These are phyloP conservation scores for Tinea semifulvella DNA, from an alignment of 2,888 invertebrate genomes.

Conservation along the genomic window DNA sequence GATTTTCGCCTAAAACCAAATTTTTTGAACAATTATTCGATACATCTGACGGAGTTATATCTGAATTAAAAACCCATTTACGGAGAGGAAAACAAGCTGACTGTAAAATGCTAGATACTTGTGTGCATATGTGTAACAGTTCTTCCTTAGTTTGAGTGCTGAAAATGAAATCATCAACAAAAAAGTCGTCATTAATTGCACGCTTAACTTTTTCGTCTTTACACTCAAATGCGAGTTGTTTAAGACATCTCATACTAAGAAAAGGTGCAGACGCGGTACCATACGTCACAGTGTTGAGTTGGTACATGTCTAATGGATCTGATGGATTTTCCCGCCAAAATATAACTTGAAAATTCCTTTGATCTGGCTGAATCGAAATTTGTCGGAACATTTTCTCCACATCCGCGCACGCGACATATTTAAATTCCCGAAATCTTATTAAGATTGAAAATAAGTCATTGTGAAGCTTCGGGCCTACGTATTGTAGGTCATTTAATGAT, in stretches of 20 bases:
- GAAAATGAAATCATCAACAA: conserved; percentile 24
- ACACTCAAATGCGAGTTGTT: conserved; percentile 27
- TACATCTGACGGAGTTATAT: neutral
- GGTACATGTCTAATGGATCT: conserved; percentile 22
- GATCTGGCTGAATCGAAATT: conserved; percentile 22
- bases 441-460: conserved; percentile 26
- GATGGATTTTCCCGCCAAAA: conserved; percentile 26
- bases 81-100: conserved; percentile 21
- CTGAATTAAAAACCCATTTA: conserved; percentile 22
- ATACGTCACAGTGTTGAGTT: conserved; percentile 25
- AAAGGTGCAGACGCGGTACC: conserved; percentile 28
- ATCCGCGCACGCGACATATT: conserved; percentile 25
- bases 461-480: conserved; percentile 23
- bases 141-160: conserved; percentile 17
- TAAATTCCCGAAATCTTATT: conserved; percentile 22
- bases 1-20: conserved; percentile 19
- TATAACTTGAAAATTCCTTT: conserved; percentile 27
- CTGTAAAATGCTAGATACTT: conserved; percentile 15
- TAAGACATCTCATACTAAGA: conserved; percentile 25
- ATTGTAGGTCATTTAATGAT: conserved; percentile 23
- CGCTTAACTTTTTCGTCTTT: conserved; percentile 20
- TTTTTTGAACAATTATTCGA: neutral
- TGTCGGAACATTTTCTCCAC: conserved; percentile 29
- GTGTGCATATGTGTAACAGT: neutral
- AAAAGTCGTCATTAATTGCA: conserved; percentile 22